Base-by-base conservation (phyloP, 2,888 invertebrate species). In the Drosophila kanekoi region DNA sequence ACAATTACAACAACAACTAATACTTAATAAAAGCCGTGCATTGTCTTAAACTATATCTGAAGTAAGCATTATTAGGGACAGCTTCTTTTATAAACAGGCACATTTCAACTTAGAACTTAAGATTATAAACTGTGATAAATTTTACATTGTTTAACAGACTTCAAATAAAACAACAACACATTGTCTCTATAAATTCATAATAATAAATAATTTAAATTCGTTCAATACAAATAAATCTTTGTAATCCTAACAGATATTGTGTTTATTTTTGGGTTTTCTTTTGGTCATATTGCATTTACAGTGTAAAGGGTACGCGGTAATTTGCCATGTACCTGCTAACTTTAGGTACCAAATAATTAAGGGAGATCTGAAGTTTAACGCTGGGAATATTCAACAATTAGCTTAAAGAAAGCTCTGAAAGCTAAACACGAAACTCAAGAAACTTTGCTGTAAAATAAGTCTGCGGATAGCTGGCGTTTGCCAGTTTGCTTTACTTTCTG, bases 141-240 rank as follows among this genome's bases (percentile, higher is more conserved):
- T 88, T 89, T 88, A 77, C 87, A 88, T 89, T 86, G 80, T 89
- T 83, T 88, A 77, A 76, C 81, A 88, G 76, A 76, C 84, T 87
- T 77, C 59, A 80, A 76, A 72, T 65, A 79, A 65, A 73, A 66
- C 28, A 63, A 57, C 16, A 58, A 53, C 43, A 70, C 70, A 60
- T 77, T 48, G 71, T 83, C 81, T 74, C 73, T 78, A 76, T 64
- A 70, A 80, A 71, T 70, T 64, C 67, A 68, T 71, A 86, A 83
- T 76, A 72, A 81, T 71, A 75, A 60, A 65, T 77, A 87, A 80
- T 87, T 87, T 74, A 67, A 76, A 76, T 63, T 87, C 75, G 84
- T 89, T 83, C 84, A 89, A 89, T 87, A 86, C 63, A 89, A 65
- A 65, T 68, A 76, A 61, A 81, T 84, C 85, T 87, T 84, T 77